Percentiles rank a stretch among this genome's conserved stretches.
These are phyloP conservation scores for Mus pahari DNA, from an alignment of 2,113 vertebrate species.

Conservation along the genomic window DNA sequence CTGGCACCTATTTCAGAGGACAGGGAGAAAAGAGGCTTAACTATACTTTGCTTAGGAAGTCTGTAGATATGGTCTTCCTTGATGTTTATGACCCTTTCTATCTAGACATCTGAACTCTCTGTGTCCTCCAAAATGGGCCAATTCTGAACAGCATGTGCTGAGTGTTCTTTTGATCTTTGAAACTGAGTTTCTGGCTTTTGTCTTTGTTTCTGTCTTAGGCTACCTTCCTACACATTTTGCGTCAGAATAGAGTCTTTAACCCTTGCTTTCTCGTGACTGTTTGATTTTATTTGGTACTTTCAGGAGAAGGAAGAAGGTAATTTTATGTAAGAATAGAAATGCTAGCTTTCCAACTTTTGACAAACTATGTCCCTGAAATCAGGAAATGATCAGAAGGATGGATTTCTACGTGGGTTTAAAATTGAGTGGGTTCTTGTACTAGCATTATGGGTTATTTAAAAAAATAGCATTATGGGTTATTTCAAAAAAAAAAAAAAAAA, in stretches of 20 bases:
- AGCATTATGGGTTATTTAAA: no score
- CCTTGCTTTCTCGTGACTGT: neutral
- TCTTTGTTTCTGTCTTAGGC: neutral
- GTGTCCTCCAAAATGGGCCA: neutral
- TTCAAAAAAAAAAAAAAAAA: no score
- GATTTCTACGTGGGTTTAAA: slow-evolving; percentile 14
- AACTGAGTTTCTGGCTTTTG: neutral
- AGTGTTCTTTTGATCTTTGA: neutral
- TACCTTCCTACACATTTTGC: neutral
- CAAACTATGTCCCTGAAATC: neutral
- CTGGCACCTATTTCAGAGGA: neutral
- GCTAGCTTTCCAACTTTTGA: neutral
- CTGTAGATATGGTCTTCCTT: neutral
- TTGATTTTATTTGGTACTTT: slow-evolving; percentile 39
- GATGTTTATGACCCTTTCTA: neutral
- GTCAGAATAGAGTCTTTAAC: neutral
- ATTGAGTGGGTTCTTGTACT: neutral
- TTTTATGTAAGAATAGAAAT: slow-evolving; percentile 31
- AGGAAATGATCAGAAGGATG: neutral
- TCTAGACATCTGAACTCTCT: neutral
- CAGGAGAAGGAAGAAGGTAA: slow-evolving; percentile 4
- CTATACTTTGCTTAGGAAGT: neutral
- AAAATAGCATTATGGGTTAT: no score
- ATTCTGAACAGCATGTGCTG: neutral
- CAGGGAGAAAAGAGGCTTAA: neutral